Evolutionary conservation across 2,113 vertebrate genomes (phyloP), one percentile per base, ranked within the genome.

Genomic region (Cairina moschata): DNA sequence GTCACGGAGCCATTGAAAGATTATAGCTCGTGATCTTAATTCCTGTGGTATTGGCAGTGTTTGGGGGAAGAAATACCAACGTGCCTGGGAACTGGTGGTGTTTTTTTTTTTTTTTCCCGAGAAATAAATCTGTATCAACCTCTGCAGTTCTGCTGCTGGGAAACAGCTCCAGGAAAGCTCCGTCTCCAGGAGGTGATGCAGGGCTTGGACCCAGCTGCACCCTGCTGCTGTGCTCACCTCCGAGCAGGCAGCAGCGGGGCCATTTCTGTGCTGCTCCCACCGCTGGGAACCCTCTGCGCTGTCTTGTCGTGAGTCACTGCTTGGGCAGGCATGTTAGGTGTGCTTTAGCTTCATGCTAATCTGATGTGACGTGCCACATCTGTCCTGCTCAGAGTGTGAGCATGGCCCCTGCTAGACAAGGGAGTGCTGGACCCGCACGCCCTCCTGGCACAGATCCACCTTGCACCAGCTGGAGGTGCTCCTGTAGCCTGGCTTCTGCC

Each of bases 181-280:
- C 3, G 34, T 44, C 50, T 55, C 17, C 56, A 71, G 83, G 52
- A 69, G 46, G 38, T 4, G 7, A 50, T 4, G 7, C 2, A 11
- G 0, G 4, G 11, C 22, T n/a, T 26, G 25, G 44, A 34, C 1
- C 13, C 38, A 13, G 13, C 8, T 36, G 36, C 54, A 9, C 13
- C 59, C 29, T 42, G 21, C 5, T 5, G 1, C 62, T 23, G 17
- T 7, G 14, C n/a, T 72, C 14, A 11, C 36, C 38, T 17, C 13
- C 5, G 15, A 76, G 68, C 20, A 55, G 60, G 23, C 81, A 69
- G 63, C 28, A 13, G 48, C 8, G 25, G 48, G 28, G 31, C 29
- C 8, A 0, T 16, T 42, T 13, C 26, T 25, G 12, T 11, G 13
- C 23, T 12, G 21, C 20, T 90, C 28, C 65, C 32, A 1, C 5